A percentile compares a stretch with the other conserved stretches of the same genome.
Evolutionary conservation across 2,113 vertebrate species (phyloP).

Genomic region (Paedocypris sp.): DNA sequence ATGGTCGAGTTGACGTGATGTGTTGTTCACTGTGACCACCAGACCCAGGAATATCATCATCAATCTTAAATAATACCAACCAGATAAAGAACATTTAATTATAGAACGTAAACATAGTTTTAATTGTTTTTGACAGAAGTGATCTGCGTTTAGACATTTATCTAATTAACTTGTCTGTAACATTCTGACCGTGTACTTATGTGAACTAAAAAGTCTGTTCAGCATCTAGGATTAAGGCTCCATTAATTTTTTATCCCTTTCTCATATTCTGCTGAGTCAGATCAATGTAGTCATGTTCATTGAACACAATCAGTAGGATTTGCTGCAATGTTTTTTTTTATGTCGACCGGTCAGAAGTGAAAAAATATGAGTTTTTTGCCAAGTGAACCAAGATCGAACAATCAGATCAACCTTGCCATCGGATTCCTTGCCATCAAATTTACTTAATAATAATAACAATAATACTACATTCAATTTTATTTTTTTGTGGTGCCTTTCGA

Average conservation of each 20-base stretch:
- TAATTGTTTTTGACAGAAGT: not conserved
- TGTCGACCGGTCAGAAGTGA: not conserved
- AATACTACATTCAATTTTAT: too few species aligned
- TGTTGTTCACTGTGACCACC: not conserved
- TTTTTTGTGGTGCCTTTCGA: too few species aligned
- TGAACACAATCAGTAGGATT: not conserved
- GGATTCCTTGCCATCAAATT: too few species aligned
- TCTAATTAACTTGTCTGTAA: not conserved
- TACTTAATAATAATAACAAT: too few species aligned
- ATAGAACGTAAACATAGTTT: not conserved
- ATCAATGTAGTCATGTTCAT: not conserved
- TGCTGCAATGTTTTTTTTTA: not conserved
- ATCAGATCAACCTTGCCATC: too few species aligned
- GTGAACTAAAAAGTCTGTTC: not conserved
- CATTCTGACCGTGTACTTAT: not conserved
- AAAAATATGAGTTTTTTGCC: too few species aligned
- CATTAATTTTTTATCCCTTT: not conserved
- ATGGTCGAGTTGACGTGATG: not conserved
- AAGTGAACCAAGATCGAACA: too few species aligned
- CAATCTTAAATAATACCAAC: too few species aligned
- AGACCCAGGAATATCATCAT: too few species aligned
- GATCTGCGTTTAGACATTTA: not conserved
- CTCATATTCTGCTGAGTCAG: not conserved
- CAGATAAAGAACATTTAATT: not conserved
- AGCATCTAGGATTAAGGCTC: not conserved